Percentiles rank a stretch among this genome's conserved stretches.
Conservation (phyloP, 2,797 vertebrate species). For the Silurus lanzhouensis region DNA sequence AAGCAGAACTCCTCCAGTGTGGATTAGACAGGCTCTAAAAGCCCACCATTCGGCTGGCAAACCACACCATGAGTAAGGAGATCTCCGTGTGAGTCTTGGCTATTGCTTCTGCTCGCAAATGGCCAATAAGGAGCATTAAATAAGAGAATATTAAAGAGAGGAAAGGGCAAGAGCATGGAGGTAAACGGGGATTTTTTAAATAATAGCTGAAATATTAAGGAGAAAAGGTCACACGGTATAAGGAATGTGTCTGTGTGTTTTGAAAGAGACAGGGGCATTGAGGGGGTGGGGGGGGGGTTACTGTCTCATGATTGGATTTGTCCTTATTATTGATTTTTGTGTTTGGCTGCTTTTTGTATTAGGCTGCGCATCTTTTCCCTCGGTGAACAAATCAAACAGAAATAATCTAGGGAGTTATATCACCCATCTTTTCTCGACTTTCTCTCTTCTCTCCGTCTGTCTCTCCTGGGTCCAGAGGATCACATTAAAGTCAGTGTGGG, state of each 20-base stretch:
- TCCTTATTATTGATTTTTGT: constrained; percentile 38
- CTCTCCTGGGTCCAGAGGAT: constrained; percentile 43
- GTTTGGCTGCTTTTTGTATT: constrained; percentile 26
- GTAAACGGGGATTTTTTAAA: not conserved
- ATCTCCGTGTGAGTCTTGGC: constrained; percentile 32
- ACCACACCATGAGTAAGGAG: constrained; percentile 18
- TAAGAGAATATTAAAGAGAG: not conserved
- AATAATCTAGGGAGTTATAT: constrained; percentile 30
- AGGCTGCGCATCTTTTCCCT: not conserved
- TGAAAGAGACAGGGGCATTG: not conserved
- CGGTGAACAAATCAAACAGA: constrained; percentile 10
- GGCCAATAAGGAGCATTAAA: constrained; percentile 10
- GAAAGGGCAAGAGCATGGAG: not conserved
- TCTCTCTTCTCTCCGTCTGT: constrained; percentile 29
- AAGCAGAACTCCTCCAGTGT: constrained; percentile 60
- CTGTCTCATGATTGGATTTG: constrained; percentile 33
- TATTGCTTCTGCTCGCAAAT: constrained; percentile 15
- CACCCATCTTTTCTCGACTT: constrained; percentile 11
- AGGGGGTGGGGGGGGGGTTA: not conserved
- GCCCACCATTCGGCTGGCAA: constrained; percentile 39
- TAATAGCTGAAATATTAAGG: constrained; percentile 16
- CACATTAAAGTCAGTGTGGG: constrained; percentile 52
- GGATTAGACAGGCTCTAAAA: constrained; percentile 44
- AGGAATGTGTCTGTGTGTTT: constrained; percentile 9
- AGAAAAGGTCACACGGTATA: constrained; percentile 15